Evolutionary conservation across 2,113 vertebrate genomes (phyloP).

Genomic region (Ibidorhyncha struthersii): DNA sequence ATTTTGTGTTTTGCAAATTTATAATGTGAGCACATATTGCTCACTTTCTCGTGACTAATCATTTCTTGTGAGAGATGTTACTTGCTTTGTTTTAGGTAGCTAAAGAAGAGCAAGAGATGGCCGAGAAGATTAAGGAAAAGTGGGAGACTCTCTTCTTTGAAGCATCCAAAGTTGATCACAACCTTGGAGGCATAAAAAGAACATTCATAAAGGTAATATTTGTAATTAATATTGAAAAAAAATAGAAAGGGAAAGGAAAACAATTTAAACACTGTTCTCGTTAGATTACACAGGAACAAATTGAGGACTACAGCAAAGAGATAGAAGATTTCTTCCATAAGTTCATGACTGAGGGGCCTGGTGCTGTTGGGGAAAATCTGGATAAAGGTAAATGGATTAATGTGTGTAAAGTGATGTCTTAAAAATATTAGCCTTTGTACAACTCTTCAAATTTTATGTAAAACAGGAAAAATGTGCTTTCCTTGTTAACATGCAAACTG

Average conservation of each 20-base stretch:
- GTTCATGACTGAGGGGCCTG: conserved; percentile 85
- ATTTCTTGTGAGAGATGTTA: background rate
- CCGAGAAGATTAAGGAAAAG: conserved; percentile 64
- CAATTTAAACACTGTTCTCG: background rate
- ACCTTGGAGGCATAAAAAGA: conserved; percentile 83
- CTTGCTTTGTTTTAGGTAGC: conserved; percentile 70
- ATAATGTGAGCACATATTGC: background rate
- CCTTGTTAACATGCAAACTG: background rate
- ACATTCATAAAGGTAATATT: conserved; percentile 84
- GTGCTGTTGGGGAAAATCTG: conserved; percentile 87
- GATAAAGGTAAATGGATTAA: conserved; percentile 82
- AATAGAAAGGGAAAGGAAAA: background rate
- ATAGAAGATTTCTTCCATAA: conserved; percentile 79
- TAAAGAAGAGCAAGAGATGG: conserved; percentile 77
- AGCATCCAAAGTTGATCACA: conserved; percentile 77
- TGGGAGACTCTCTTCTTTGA: conserved; percentile 84
- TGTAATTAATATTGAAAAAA: background rate
- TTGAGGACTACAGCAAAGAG: conserved; percentile 75
- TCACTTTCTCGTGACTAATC: background rate
- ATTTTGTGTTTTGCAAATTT: background rate
- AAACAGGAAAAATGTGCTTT: background rate
- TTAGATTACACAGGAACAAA: conserved; percentile 85
- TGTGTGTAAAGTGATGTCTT: background rate
- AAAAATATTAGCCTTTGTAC: background rate
- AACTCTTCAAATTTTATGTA: background rate